phyloP scores from a whole-genome alignment of 2,113 vertebrate species.

The Orthonyx spaldingii region DNA sequence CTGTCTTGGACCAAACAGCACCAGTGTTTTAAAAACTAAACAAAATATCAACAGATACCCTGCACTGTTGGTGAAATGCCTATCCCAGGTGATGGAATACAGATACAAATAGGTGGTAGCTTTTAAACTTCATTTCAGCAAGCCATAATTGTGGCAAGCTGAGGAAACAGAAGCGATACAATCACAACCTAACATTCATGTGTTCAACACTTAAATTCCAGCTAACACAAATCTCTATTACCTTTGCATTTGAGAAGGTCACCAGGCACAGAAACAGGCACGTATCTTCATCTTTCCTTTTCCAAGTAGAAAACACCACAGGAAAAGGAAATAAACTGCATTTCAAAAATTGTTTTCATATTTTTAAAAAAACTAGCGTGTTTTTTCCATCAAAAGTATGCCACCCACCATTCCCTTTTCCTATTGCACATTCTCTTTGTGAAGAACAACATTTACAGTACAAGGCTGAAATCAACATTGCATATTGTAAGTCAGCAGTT shows the following conservation, averaged over 20 bases:
- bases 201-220: not conserved
- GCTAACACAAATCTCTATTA: not conserved
- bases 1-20: constrained; percentile 34
- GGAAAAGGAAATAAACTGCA: not conserved
- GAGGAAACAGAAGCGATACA: not conserved
- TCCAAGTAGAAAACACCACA: not conserved
- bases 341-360: not conserved
- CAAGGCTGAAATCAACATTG: constrained; percentile 62
- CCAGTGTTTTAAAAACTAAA: constrained; percentile 12
- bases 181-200: not conserved
- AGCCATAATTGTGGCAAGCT: not conserved
- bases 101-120: constrained; percentile 46
- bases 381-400: not conserved
- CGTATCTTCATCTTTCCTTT: constrained; percentile 24
- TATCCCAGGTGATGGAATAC: constrained; percentile 8
- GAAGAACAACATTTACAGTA: constrained; percentile 61
- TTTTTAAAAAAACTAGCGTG: not conserved
- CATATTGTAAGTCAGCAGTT: constrained; percentile 58
- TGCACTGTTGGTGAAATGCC: constrained; percentile 49
- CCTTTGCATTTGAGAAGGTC: constrained; percentile 42
- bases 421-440: constrained; percentile 62
- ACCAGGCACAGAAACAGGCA: constrained; percentile 56
- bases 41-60: not conserved
- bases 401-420: not conserved
- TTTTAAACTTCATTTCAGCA: not conserved